Base-by-base conservation (phyloP, 2,888 invertebrate genomes). In the Eupithecia pulchellata region DNA sequence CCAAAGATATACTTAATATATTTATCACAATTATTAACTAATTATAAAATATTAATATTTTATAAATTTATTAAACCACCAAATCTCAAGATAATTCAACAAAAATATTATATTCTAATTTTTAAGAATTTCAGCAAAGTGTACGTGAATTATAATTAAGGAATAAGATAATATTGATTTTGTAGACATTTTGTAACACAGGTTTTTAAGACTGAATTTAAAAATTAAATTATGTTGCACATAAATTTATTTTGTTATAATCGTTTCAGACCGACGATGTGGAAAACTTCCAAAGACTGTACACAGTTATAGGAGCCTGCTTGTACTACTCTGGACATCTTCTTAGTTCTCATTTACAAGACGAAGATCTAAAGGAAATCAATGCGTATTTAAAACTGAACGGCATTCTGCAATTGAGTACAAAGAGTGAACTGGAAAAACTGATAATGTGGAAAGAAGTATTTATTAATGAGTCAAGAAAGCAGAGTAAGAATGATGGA, bases 391-490 rank as follows among this genome's bases (percentile, higher is more conserved):
- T 98, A 69, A 95, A 96, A 76, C 95, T 97, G 75, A 96, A 97
- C 81, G 97, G 97, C 4, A 91, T 98, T 66, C 93, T 98, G 47
- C 95, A 96, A 82, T 90, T 97, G 27, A 95, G 96, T 17, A 91
- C 92, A 64, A 95, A 95, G 0, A 96, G 96, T 79, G 95, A 96
- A 39, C 92, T 97, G 0, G 96, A 96, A 30, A 96, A 96, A 76
- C 89, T 98, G 66, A 96, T 97, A 14, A 89, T 97, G 42, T 98
- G 98, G 97, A 96, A 95, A 81, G 96, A 97, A 90, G 96, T 97
- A 27, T 97, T 94, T 86, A 96, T 96, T 32, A 82, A 89, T 82
- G 93, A 93, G 77, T 86, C 90, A 66, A 89, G 93, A 73, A 88
- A 84, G 62, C 86, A 86, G 66, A 87, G 82, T 72, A 87, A 86